These are phyloP conservation scores for Pachyramphus minor DNA, from an alignment of 2,113 vertebrate genomes.

Conservation along the genomic window DNA sequence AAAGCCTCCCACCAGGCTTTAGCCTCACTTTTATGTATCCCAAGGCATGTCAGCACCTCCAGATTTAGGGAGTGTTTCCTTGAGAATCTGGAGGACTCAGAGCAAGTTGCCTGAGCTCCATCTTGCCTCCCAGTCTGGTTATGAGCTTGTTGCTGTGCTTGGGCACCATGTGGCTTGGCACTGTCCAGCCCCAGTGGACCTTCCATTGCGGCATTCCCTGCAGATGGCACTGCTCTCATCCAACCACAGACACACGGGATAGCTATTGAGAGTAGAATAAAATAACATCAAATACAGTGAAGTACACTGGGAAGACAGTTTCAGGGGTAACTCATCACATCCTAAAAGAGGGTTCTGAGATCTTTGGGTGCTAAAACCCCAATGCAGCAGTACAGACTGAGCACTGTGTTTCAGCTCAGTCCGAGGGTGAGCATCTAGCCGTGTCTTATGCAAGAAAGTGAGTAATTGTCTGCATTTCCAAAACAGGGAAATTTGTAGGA, in stretches of 20 bases:
- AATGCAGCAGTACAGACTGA: background rate
- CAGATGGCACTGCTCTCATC: background rate
- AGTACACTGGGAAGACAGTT: background rate
- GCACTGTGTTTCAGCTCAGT: background rate
- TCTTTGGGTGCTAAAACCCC: background rate
- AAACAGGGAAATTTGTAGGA: background rate
- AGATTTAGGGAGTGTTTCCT: background rate
- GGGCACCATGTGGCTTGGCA: background rate
- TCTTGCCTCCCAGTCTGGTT: background rate
- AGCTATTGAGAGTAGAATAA: background rate
- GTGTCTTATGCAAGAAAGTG: background rate
- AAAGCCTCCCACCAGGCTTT: background rate
- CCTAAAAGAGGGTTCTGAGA: background rate
- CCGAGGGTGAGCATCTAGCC: background rate
- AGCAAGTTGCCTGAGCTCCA: background rate
- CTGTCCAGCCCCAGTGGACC: background rate
- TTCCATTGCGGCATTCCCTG: background rate
- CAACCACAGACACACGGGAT: background rate
- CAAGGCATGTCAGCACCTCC: background rate
- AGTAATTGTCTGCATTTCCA: slow-evolving; percentile 3
- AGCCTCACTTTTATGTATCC: background rate
- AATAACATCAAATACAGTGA: background rate
- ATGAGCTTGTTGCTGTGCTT: background rate
- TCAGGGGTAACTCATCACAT: background rate
- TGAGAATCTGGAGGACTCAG: background rate